phyloP scores from a whole-genome alignment of 2,113 vertebrate species.

The Stigmatopora argus region DNA sequence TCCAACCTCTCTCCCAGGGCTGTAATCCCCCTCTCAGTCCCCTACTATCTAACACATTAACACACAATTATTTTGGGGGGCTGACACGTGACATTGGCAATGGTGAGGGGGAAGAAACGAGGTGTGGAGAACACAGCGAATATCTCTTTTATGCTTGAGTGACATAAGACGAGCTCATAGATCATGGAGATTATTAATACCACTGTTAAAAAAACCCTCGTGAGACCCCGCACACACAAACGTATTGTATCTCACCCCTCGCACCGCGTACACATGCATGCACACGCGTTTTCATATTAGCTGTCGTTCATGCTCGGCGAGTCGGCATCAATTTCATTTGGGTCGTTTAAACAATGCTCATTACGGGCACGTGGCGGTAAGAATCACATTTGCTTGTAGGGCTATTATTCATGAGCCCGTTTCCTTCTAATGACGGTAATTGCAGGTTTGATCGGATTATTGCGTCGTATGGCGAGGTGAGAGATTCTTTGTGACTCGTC shows the following conservation, averaged over 20 bases:
- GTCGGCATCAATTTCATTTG: slow-evolving; percentile 66
- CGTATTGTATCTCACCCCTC: slow-evolving; percentile 10
- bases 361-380: slow-evolving; percentile 51
- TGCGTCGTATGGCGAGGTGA: slow-evolving; percentile 45
- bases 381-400: slow-evolving; percentile 54
- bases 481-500: slow-evolving; percentile 55
- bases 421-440: slow-evolving; percentile 60
- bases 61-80: slow-evolving; percentile 65
- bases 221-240: slow-evolving; percentile 22
- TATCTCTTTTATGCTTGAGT: slow-evolving; percentile 64
- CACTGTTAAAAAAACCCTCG: slow-evolving; percentile 59
- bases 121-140: slow-evolving; percentile 66
- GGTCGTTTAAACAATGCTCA: slow-evolving; percentile 64
- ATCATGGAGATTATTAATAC: slow-evolving; percentile 71
- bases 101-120: slow-evolving; percentile 58
- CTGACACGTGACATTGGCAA: slow-evolving; percentile 25
- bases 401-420: slow-evolving; percentile 53
- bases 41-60: slow-evolving; percentile 60
- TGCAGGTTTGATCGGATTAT: slow-evolving; percentile 60
- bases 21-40: slow-evolving; percentile 29
- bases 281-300: slow-evolving; percentile 58
- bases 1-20: slow-evolving; percentile 19
- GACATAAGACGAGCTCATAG: slow-evolving; percentile 68
- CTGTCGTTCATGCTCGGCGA: slow-evolving; percentile 65
- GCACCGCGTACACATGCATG: slow-evolving; percentile 50